These are phyloP conservation scores for Urocyon cinereoargenteus DNA, from an alignment of 2,797 vertebrate species.

Conservation along the genomic window DNA sequence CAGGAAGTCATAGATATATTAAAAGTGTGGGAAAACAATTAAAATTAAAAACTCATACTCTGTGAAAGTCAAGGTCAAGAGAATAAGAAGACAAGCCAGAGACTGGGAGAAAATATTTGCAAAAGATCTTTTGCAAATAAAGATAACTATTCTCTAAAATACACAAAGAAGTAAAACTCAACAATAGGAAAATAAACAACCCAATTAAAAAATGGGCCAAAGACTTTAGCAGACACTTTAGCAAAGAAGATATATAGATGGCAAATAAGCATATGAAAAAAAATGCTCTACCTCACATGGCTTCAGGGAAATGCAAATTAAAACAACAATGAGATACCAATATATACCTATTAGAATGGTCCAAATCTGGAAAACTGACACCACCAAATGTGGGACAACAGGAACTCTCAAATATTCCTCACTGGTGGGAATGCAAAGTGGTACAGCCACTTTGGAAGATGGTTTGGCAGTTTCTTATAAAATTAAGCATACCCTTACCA, in stretches of 20 bases:
- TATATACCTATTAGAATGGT: background rate
- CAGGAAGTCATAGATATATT: background rate
- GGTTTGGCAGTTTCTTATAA: background rate
- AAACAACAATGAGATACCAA: background rate
- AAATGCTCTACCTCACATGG: background rate
- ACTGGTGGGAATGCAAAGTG: background rate
- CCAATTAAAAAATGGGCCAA: background rate
- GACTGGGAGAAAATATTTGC: background rate
- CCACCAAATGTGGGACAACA: background rate
- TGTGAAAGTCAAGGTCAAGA: constrained; percentile 17
- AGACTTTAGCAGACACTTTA: background rate
- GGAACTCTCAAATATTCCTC: background rate
- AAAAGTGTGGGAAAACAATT: background rate
- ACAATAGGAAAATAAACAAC: background rate
- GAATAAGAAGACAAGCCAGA: background rate
- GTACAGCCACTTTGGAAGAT: background rate
- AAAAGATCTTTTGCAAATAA: background rate
- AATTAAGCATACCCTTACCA: background rate
- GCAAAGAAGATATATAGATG: background rate
- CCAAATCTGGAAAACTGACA: background rate
- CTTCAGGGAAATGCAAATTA: background rate
- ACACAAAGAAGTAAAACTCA: background rate
- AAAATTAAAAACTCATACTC: background rate
- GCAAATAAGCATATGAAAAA: constrained; percentile 7
- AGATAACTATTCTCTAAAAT: background rate